A percentile compares a stretch with the other conserved stretches of the same genome.
Evolutionary conservation across 2,113 vertebrate genomes (phyloP).

Genomic region (Anarrhichthys ocellatus): DNA sequence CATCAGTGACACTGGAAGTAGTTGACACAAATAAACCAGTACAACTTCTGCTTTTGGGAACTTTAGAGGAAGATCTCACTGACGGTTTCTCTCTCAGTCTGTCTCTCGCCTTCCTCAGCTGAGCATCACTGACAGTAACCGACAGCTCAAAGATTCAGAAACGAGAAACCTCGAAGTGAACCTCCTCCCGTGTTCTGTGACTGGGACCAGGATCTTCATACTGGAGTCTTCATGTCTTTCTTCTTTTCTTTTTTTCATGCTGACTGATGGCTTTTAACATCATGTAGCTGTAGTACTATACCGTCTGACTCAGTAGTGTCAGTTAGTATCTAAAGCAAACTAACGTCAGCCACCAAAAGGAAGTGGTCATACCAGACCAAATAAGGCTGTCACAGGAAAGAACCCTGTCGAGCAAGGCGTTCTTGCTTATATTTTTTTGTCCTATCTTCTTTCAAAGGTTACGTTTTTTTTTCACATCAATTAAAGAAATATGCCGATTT

Average conservation of each 20-base stretch:
- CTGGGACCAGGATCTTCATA: not conserved
- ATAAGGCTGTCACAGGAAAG: too few relatives aligned
- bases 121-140: not conserved
- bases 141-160: not conserved
- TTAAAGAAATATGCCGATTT: not conserved
- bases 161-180: not conserved
- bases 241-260: not conserved
- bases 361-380: too few relatives aligned
- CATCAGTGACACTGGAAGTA: constrained; percentile 24
- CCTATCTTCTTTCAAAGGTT: not conserved
- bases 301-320: too few relatives aligned
- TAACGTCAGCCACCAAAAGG: too few relatives aligned
- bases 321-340: not conserved
- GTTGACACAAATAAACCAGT: constrained; percentile 22
- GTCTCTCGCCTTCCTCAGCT: not conserved
- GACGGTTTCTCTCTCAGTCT: not conserved
- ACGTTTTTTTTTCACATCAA: not conserved
- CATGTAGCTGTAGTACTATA: not conserved
- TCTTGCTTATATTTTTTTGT: not conserved
- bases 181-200: not conserved
- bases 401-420: too few relatives aligned
- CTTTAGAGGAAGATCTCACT: constrained; percentile 5
- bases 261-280: not conserved
- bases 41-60: constrained; percentile 53
- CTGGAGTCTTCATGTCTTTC: constrained; percentile 1